Evolutionary conservation across 2,797 vertebrate species (phyloP), one percentile per base, ranked within the genome.

Genomic region (Muraenolepis orangiensis): DNA sequence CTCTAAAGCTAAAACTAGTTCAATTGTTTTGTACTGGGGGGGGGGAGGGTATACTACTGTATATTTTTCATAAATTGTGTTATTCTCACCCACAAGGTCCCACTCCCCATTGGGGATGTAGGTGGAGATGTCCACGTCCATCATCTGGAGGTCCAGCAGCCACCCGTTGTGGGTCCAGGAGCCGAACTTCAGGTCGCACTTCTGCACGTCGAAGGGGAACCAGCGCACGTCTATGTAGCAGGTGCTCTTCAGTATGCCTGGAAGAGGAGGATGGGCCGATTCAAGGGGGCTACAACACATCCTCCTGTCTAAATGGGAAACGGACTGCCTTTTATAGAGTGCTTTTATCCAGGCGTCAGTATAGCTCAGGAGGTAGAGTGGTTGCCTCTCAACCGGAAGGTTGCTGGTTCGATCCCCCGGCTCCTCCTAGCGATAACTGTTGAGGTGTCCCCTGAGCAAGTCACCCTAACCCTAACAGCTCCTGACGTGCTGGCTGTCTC

Each of bases 201-300:
- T 96, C 88, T 97, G 96, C 67, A 97, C 94, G 70, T 97, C 96
- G 66, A 97, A 97, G 1, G 96, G 96, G 87, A 97, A 97, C 96
- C 96, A 97, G 74, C 94, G 94, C 1, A 97, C 96, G 51, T 97
- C 96, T n/a, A 97, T 96, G 79, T 97, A 97, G 81, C 96, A 96
- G 0, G 96, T 97, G 68, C 95, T 96, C 84, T 95, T 95, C 67
- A 95, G 83, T 69, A 95, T 95, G 30, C 94, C 94, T 95, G 72
- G 12, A 38, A 29, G 11, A n/a, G 67, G 57, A 28, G 7, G n/a
- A 71, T 4, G 42, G 42, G 42, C 42, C 42, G 18, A 20, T 6
- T 20, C 16, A 46, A n/a, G n/a, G 42, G 40, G 40, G 40, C 40
- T 3, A 16, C 3, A 42, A 42, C 40, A 42, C 3, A 14, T n/a